These are phyloP conservation scores for Drosophila pandora DNA, from an alignment of 1,140 invertebrate species.

Conservation along the genomic window DNA sequence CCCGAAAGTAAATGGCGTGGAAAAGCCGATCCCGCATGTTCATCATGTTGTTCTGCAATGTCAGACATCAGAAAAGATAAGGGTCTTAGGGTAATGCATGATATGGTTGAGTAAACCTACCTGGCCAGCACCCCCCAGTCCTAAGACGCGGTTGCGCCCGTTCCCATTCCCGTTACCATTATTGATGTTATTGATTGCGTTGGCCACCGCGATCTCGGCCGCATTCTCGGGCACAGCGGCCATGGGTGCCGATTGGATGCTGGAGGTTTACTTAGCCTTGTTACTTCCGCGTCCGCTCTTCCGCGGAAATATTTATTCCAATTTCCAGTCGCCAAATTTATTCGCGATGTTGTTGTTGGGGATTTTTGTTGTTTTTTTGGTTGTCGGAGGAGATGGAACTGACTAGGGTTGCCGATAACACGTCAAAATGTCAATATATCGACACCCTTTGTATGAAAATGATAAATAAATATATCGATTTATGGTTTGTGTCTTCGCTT, in stretches of 20 bases:
- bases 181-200: conserved; percentile 75
- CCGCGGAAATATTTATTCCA: conserved; percentile 23
- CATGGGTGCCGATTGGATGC: conserved; percentile 28
- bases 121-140: conserved; percentile 48
- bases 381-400: no score
- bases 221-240: conserved; percentile 45
- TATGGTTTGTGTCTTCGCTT: no score
- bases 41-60: conserved; percentile 89
- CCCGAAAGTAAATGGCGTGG: conserved; percentile 96
- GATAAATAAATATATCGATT: no score
- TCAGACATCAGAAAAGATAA: conserved; percentile 21
- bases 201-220: conserved; percentile 67
- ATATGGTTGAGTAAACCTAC: conserved; percentile 30
- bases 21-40: conserved; percentile 97
- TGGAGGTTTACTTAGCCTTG: not conserved
- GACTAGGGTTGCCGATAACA: no score
- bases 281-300: conserved; percentile 47
- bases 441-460: no score
- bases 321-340: conserved; percentile 30
- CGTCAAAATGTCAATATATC: no score
- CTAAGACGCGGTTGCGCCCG: conserved; percentile 59
- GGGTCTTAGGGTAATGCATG: conserved; percentile 1
- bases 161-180: conserved; percentile 42
- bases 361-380: no score
- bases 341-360: conserved; percentile 23